These are phyloP conservation scores for Mesorhabditis belari DNA, from an alignment of 2,888 invertebrate genomes.

Conservation along the genomic window DNA sequence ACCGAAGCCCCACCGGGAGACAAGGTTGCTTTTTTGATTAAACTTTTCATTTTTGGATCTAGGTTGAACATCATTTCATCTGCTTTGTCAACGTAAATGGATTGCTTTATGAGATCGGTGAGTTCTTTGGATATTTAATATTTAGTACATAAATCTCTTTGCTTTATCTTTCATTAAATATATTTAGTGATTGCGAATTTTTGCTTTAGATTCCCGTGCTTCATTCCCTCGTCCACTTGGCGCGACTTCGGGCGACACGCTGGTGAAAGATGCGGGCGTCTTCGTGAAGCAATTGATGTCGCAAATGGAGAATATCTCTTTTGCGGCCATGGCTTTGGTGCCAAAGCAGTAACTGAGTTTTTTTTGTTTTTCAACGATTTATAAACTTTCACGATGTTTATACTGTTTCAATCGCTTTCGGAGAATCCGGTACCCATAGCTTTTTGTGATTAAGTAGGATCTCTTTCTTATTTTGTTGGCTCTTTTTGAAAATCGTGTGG, in stretches of 20 bases:
- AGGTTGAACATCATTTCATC: slow-evolving; percentile 50
- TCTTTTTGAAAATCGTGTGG: no score
- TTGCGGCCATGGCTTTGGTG: slow-evolving; percentile 46
- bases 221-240: slow-evolving; percentile 41
- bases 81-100: slow-evolving; percentile 37
- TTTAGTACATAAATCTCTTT: background rate
- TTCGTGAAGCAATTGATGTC: slow-evolving; percentile 38
- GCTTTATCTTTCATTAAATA: background rate
- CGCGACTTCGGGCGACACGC: slow-evolving; percentile 27
- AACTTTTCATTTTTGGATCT: no score
- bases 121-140: background rate
- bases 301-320: slow-evolving; percentile 33
- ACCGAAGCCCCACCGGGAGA: slow-evolving; percentile 15
- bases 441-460: no score
- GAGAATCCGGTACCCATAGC: no score
- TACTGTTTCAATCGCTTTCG: no score
- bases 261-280: slow-evolving; percentile 40
- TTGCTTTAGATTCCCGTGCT: slow-evolving; percentile 37
- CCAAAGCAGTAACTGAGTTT: slow-evolving; percentile 18
- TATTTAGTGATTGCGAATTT: background rate
- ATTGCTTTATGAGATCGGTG: slow-evolving; percentile 45
- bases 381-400: no score
- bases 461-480: no score
- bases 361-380: no score
- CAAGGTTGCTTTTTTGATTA: no score